Percentiles rank a stretch among this genome's conserved stretches.
Conservation (phyloP, 2,888 invertebrate species). For the Mythimna albipuncta region DNA sequence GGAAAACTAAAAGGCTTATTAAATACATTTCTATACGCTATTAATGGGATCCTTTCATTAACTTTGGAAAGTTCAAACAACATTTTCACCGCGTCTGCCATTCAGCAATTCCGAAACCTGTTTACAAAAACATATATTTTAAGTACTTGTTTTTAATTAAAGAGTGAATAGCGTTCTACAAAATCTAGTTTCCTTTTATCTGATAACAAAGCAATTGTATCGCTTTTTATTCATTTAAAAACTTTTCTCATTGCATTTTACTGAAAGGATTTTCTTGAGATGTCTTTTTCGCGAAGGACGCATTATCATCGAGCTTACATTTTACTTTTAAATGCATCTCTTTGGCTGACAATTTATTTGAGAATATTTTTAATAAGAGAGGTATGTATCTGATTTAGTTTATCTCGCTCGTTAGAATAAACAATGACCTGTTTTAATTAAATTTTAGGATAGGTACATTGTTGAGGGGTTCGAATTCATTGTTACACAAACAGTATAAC, state of each 20-base stretch:
- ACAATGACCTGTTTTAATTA: constrained; percentile 5
- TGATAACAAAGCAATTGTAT: constrained; percentile 43
- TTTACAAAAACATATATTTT: constrained; percentile 25
- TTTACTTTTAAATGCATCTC: constrained; percentile 52
- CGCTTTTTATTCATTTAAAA: constrained; percentile 37
- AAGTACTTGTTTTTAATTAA: constrained; percentile 32
- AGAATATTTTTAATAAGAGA: constrained; percentile 35
- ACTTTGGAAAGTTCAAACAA: constrained; percentile 38
- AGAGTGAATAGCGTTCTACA: constrained; percentile 20
- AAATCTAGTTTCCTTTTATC: constrained; percentile 31
- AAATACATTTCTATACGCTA: constrained; percentile 18
- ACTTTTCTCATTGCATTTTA: constrained; percentile 33
- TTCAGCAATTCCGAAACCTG: constrained; percentile 10
- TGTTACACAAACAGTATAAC: no score
- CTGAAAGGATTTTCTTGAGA: constrained; percentile 15
- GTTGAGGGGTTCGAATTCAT: no score
- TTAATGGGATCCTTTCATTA: constrained; percentile 43
- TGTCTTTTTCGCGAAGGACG: constrained; percentile 16
- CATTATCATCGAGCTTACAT: constrained; percentile 36
- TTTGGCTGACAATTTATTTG: constrained; percentile 35
- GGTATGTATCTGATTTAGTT: constrained; percentile 15
- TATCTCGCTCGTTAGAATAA: constrained; percentile 14
- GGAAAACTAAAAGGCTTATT: constrained; percentile 20
- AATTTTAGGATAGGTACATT: not conserved
- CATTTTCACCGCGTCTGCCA: constrained; percentile 1